A percentile compares a stretch with the other conserved stretches of the same genome.
Conservation (phyloP, 2,888 invertebrate genomes). For the Ochropacha duplaris region DNA sequence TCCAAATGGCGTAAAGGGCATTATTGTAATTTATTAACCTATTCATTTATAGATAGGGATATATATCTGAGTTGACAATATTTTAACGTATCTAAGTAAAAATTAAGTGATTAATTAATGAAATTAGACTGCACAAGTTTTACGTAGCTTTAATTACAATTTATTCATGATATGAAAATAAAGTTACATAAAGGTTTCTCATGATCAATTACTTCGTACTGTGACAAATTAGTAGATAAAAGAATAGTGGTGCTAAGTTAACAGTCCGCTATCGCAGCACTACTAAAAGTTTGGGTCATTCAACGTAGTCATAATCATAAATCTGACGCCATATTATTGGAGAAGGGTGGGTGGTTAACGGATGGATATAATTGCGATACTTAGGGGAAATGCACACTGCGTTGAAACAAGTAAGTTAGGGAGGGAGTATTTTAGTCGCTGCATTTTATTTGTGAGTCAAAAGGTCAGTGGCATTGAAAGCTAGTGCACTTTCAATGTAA, state of each 20-base stretch:
- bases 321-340: slow-evolving; percentile 55
- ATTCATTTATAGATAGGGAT: too few species aligned
- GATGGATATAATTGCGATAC: slow-evolving; percentile 52
- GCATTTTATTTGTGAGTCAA: neutral
- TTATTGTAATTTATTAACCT: too few species aligned
- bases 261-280: slow-evolving; percentile 39
- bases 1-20: too few species aligned
- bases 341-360: slow-evolving; percentile 39
- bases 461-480: neutral
- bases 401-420: neutral
- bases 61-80: too few species aligned
- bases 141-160: too few species aligned
- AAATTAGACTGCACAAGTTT: too few species aligned
- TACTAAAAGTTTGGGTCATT: slow-evolving; percentile 51
- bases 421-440: neutral
- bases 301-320: slow-evolving; percentile 56
- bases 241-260: slow-evolving; percentile 35
- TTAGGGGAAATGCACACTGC: slow-evolving; percentile 17
- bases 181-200: too few species aligned
- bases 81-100: too few species aligned
- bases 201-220: neutral
- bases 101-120: too few species aligned
- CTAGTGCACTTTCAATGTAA: neutral
- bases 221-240: slow-evolving; percentile 7
- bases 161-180: too few species aligned